Evolutionary conservation across 2,888 invertebrate genomes (phyloP), one percentile per base, ranked within the genome.

Genomic region (Bellardia pandia): DNA sequence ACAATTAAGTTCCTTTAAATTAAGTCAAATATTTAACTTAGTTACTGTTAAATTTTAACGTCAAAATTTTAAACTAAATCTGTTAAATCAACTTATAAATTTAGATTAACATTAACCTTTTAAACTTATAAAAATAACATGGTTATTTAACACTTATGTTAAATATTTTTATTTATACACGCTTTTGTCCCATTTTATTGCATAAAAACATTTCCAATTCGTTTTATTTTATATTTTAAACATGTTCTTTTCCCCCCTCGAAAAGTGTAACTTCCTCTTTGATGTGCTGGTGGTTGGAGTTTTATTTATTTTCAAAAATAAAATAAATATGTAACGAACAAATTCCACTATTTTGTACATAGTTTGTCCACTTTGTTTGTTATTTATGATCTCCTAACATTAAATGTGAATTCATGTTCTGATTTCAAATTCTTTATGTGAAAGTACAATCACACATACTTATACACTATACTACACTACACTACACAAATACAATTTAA

Each of bases 401-500:
- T 85, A 87, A 85, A 87, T 85, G 87, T 85, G 80, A 86, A 80
- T 77, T 84, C 80, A 87, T 81, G 87, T 85, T 87, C 78, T 83
- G 77, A 83, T 77, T 84, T 84, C 64, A 58, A 87, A 88, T 83
- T 81, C 77, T 88, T 89, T 85, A 89, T 90, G 89, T 89, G 89
- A 89, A 89, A 89, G 89, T 89, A 87, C 69, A 78, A 64, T 11
- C 53, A 56, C 33, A 79, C 51, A 53, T 13, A 51, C 40, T 64
- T 6, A 60, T 13, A 45, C 4, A 45, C 45, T 45, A 42, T 42
- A n/a, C 13, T 30, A 13, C 14, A 51, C 14, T 11, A 8, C 13
- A 45, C 13, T 69, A 85, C 81, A 86, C 88, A 84, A 88, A 78
- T 86, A 89, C 86, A 88, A 88, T 88, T 89, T 89, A 89, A 89